These are phyloP conservation scores for Junco hyemalis DNA, from an alignment of 2,113 vertebrate species.

Conservation along the genomic window DNA sequence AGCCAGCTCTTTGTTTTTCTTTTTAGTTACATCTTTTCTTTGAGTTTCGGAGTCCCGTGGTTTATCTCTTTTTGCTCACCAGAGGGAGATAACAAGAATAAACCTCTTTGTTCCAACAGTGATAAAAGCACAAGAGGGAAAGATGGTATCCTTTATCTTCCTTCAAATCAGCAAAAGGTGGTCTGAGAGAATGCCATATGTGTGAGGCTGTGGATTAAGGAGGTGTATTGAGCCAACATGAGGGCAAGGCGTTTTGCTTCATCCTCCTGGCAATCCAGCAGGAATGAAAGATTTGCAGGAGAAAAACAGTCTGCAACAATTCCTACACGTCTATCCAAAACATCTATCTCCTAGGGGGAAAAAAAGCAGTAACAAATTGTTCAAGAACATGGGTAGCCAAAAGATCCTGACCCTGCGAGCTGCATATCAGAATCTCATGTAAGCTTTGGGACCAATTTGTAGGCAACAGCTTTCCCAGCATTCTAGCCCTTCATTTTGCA, in stretches of 20 bases:
- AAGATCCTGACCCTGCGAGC: background rate
- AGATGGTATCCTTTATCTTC: background rate
- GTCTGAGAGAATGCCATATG: background rate
- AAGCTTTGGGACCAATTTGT: background rate
- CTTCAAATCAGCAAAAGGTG: background rate
- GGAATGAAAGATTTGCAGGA: background rate
- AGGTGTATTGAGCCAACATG: background rate
- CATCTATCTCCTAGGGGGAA: background rate
- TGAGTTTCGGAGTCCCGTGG: background rate
- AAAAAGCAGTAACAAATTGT: background rate
- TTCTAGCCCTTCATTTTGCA: background rate
- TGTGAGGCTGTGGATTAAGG: background rate
- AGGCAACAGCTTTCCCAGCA: background rate
- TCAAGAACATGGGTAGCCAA: background rate
- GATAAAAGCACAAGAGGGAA: background rate
- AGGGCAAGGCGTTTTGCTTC: background rate
- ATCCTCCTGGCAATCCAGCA: background rate
- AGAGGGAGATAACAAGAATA: background rate
- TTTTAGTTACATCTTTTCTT: background rate
- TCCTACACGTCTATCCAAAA: background rate
- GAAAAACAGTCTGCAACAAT: background rate
- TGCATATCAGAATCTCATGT: background rate
- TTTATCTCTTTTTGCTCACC: background rate
- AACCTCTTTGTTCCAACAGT: background rate
- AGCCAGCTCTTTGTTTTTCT: background rate